Evolutionary conservation across 2,113 vertebrate species (phyloP), one percentile per base, ranked within the genome.

Genomic region (Esox niger): DNA sequence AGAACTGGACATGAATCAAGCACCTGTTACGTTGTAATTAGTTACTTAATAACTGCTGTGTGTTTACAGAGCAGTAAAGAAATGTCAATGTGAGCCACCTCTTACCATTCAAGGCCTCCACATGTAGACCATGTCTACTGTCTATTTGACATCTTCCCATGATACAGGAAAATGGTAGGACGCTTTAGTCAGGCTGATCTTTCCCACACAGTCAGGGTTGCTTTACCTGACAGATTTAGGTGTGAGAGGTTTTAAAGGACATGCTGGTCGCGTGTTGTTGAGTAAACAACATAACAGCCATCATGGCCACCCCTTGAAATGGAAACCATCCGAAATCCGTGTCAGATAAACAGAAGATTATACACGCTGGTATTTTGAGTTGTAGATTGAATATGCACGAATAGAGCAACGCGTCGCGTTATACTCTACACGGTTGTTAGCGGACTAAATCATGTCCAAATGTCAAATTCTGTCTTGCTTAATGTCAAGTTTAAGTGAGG

Each of bases 1-100:
- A 81, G 64, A 52, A 49, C 69, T 84, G 81, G 75, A 81, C 70
- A 80, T 47, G 69, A 80, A 84, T 82, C 77, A 79, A 87, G 78
- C 84, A 89, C 89, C 88, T 90, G 89, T 87, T 88, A 77, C 79
- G 86, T 76, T 58, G 70, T 80, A 77, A 79, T 83, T 64, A 83
- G 83, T 89, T 79, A 87, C 83, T 86, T 61, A 84, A 79, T 84
- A 83, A 84, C 75, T 32, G 55, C 72, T 69, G 64, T 76, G 80
- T 87, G 80, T 87, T 85, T 82, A 82, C 79, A 69, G 62, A 81
- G 76, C 76, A 66, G 70, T 68, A 64, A 76, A 70, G 70, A 71
- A 74, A 73, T 3, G 65, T 62, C 62, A 32, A 29, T 15, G 69
- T 62, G 60, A 63, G 57, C 68, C 52, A 62, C 25, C 59, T 64